Evolutionary conservation across 2,888 invertebrate genomes (phyloP).

Genomic region (Cybosia mesomella): DNA sequence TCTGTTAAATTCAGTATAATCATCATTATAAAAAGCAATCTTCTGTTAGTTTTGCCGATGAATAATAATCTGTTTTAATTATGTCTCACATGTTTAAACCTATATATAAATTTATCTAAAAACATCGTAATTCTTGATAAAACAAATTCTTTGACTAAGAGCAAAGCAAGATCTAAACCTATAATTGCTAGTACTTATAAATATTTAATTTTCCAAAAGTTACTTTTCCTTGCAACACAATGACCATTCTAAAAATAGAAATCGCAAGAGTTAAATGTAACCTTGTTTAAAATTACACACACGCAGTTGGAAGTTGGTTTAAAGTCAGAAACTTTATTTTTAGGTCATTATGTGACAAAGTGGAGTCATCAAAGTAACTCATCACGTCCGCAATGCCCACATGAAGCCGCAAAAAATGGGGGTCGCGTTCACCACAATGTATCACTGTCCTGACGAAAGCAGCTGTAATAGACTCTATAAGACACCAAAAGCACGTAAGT

Average conservation of each 20-base stretch:
- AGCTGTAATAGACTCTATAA: not conserved
- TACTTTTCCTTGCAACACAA: not conserved
- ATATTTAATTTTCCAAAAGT: not conserved
- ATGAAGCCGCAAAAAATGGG: conserved; percentile 6
- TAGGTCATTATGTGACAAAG: conserved; percentile 1
- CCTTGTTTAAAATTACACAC: not conserved
- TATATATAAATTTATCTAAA: too few relatives aligned
- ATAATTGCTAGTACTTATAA: not conserved
- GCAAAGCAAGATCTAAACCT: not conserved
- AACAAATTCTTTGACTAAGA: not conserved
- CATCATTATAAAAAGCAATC: too few relatives aligned
- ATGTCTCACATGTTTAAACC: too few relatives aligned
- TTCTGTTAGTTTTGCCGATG: too few relatives aligned
- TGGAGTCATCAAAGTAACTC: conserved; percentile 7
- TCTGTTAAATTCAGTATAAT: too few relatives aligned
- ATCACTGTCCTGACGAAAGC: conserved; percentile 10
- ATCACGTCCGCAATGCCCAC: conserved; percentile 1
- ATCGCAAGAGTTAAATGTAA: not conserved
- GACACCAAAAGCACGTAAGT: not conserved
- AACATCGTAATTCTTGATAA: too few relatives aligned
- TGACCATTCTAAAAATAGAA: not conserved
- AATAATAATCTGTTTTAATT: too few relatives aligned
- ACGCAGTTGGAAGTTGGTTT: not conserved
- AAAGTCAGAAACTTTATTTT: not conserved
- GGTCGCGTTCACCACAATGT: not conserved